These are phyloP conservation scores for Fistularia tabacaria DNA, from an alignment of 2,797 vertebrate species.

Conservation along the genomic window DNA sequence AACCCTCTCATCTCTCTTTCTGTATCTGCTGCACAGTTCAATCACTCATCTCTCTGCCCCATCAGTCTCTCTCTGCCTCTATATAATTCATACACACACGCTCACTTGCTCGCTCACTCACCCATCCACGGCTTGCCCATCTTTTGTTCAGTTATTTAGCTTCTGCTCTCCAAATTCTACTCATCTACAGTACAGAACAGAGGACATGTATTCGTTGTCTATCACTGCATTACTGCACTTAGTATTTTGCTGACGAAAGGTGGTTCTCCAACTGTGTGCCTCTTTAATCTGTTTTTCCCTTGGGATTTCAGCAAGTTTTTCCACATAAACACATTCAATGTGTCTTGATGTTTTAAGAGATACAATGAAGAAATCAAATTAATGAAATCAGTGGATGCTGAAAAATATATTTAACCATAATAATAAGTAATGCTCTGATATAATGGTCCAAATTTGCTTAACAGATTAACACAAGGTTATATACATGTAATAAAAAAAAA, in stretches of 20 bases:
- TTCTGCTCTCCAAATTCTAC: slow-evolving; percentile 29
- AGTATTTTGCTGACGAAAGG: slow-evolving; percentile 14
- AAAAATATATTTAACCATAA: background rate
- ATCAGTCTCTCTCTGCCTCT: slow-evolving; percentile 44
- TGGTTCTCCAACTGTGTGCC: background rate
- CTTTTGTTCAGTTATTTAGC: slow-evolving; percentile 55
- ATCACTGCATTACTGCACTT: background rate
- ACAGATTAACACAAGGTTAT: too few species aligned
- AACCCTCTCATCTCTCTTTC: slow-evolving; percentile 62
- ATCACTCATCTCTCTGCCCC: slow-evolving; percentile 62
- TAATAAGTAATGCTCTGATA: background rate
- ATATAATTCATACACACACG: slow-evolving; percentile 47
- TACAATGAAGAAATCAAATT: too few species aligned
- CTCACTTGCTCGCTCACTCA: slow-evolving; percentile 12
- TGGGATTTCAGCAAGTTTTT: slow-evolving; percentile 18
- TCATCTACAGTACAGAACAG: slow-evolving; percentile 13
- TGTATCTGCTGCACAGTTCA: slow-evolving; percentile 52
- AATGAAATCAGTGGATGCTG: too few species aligned
- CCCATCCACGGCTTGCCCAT: slow-evolving; percentile 21
- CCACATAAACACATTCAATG: slow-evolving; percentile 7
- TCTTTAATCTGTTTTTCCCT: slow-evolving; percentile 14
- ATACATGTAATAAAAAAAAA: too few species aligned
- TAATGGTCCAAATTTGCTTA: too few species aligned
- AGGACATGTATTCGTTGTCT: background rate
- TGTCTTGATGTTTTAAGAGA: background rate